Evolutionary conservation across 2,888 invertebrate genomes (phyloP).

Genomic region (Drosophila kambysellisi): DNA sequence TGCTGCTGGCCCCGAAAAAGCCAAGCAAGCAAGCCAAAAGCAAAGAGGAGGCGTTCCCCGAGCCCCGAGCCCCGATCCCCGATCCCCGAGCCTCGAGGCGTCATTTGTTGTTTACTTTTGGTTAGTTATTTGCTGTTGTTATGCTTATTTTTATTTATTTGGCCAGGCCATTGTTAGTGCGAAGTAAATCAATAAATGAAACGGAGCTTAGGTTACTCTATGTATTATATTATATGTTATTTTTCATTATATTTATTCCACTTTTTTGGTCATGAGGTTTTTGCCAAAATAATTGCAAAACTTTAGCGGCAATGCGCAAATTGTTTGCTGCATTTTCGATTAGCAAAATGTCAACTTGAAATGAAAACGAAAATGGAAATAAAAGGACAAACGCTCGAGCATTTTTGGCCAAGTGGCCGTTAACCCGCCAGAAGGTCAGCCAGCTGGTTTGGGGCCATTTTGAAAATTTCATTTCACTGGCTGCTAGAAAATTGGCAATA

Average conservation of each 20-base stretch:
- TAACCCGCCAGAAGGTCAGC: slow-evolving; percentile 42
- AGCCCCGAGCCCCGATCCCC: slow-evolving; percentile 65
- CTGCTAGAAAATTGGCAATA: slow-evolving; percentile 69
- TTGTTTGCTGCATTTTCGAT: slow-evolving; percentile 80
- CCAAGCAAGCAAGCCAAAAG: slow-evolving; percentile 12
- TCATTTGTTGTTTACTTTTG: slow-evolving; percentile 77
- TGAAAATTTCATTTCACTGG: slow-evolving; percentile 75
- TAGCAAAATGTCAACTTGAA: slow-evolving; percentile 77
- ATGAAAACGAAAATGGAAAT: slow-evolving; percentile 54
- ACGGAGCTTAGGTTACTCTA: slow-evolving; percentile 59
- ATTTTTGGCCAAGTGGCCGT: slow-evolving; percentile 54
- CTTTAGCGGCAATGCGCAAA: slow-evolving; percentile 71
- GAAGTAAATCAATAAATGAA: slow-evolving; percentile 76
- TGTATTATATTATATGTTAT: slow-evolving; percentile 22
- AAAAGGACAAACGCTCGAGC: slow-evolving; percentile 39
- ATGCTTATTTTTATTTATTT: slow-evolving; percentile 76
- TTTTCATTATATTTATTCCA: slow-evolving; percentile 1
- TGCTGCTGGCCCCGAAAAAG: slow-evolving; percentile 47
- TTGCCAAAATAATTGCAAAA: slow-evolving; percentile 74
- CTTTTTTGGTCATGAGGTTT: slow-evolving; percentile 25
- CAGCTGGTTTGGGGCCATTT: slow-evolving; percentile 52
- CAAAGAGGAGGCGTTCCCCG: slow-evolving; percentile 24
- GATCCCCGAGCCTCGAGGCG: slow-evolving; percentile 61
- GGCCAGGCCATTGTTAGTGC: slow-evolving; percentile 65
- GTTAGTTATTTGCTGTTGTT: slow-evolving; percentile 66